Base-by-base conservation (phyloP, 2,888 invertebrate species). In the Leptinotarsa haldemani region DNA sequence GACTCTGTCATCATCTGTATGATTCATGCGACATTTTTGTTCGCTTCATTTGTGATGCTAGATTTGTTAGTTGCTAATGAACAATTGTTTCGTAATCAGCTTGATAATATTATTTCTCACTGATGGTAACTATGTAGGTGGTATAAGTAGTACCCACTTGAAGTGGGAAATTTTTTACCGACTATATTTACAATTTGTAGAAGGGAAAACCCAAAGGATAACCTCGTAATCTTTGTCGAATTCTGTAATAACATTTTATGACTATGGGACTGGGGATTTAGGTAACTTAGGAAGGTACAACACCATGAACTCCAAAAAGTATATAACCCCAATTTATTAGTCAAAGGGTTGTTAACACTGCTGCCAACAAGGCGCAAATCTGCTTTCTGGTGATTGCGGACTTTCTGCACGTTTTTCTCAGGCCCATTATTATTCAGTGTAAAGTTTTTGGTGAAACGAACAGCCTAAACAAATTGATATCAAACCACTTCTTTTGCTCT, bases 1-100 rank as follows among this genome's bases (percentile, higher is more conserved):
- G 30, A 61, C 40, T 61, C n/a, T 61, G 12, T 61, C 61, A 61
- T 61, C 61, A 61, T 30, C n/a, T 16, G 40, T 16, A 61, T 61
- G 61, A 61, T 25, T 61, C 61, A 61, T 61, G 40, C 61, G 15
- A 16, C n/a, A 30, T 61, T 61, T 61, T 30, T 5, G 4, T 61
- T 18, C 30, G 61, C n/a, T 40, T 61, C 61, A 61, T 61, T 61
- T 30, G 61, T 40, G 16, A 61, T 61, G 25, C 61, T 4, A 5
- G 40, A 61, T 30, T 61, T 7, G 30, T 61, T 61, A 18, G 7
- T 40, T 16, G 16, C 61, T 40, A 22, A 22, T 9, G 4, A 22
- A 56, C 22, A 22, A 20, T 56, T 15, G 61, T 61, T 25, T 61
- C 18, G 16, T 30, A 18, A 12, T n/a, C 16, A 56, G 18, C 18